Base-by-base conservation (phyloP, 2,888 invertebrate species). In the Athrips mouffetella region DNA sequence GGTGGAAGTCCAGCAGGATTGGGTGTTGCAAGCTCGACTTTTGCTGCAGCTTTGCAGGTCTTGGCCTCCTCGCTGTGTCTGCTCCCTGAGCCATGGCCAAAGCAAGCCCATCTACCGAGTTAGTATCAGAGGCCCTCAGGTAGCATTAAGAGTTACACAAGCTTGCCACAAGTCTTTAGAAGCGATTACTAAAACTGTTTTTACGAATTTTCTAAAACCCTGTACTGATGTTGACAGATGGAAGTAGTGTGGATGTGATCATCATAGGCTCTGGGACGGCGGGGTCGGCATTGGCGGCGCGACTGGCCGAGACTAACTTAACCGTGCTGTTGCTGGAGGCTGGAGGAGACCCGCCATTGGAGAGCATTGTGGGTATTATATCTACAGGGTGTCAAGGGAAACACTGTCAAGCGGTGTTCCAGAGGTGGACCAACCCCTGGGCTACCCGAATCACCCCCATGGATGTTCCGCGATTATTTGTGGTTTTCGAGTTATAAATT, bases 211-310 rank as follows among this genome's bases (percentile, higher is more conserved):
- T 16, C 18, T 10, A 21, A 11, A 13, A 6, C 25, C 23, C 11
- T n/a, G 23, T 4, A 11, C 11, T 11, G 30, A n/a, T 30, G 30
- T 11, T 30, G 59, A 0, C 61, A 84, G 85, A 81, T 51, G 76
- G 67, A 0, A 67, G 80, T 0, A 50, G 49, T 0, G 81, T 74
- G 47, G 82, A 85, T 55, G 78, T 80, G 58, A 76, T 87, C 49
- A 66, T 87, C 31, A 82, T 84, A 49, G 86, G 86, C 1, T 80
- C 68, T 0, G 86, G 86, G 3, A 75, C 80, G 0, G 85, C 78
- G 1, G 86, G 86, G 8, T 57, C 76, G 7, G 62, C 72, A 51
- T 46, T 87, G 53, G 85, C 85, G 2, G 74, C 80, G 35, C 65
- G 84, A 1, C 71, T 84, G 30, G 66, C 78, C 0, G 68, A 68